These are phyloP conservation scores for Gymnocypris eckloni DNA, from an alignment of 2,797 vertebrate species.

Conservation along the genomic window DNA sequence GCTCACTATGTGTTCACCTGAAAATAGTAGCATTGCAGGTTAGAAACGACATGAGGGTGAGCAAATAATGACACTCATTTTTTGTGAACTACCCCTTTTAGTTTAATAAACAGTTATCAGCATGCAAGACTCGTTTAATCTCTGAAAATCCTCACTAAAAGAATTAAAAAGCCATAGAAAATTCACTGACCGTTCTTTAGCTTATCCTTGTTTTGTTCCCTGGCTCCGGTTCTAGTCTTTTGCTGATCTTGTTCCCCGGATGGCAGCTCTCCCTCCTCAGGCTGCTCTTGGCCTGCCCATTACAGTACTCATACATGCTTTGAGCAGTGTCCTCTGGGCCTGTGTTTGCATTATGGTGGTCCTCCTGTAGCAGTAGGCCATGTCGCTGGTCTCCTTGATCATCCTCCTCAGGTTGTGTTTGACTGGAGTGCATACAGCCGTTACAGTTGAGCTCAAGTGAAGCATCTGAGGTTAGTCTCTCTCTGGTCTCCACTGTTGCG, in stretches of 20 bases:
- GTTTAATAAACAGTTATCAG: not conserved
- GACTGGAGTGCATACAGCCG: constrained; percentile 74
- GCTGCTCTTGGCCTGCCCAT: constrained; percentile 62
- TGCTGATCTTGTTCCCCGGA: constrained; percentile 23
- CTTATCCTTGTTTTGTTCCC: constrained; percentile 65
- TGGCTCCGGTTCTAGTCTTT: constrained; percentile 50
- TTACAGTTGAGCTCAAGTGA: constrained; percentile 87
- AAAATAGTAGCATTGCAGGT: not conserved
- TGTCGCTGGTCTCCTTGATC: constrained; percentile 64
- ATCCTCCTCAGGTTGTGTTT: constrained; percentile 75
- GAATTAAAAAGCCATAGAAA: not conserved
- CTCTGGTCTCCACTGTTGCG: constrained; percentile 61
- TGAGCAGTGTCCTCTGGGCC: constrained; percentile 30
- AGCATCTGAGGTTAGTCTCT: constrained; percentile 72
- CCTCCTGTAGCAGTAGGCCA: constrained; percentile 70
- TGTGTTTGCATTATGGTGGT: constrained; percentile 79
- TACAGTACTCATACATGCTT: constrained; percentile 67
- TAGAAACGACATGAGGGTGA: not conserved
- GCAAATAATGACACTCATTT: not conserved
- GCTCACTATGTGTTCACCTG: not conserved
- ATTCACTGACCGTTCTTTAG: constrained; percentile 73
- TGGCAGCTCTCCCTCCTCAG: constrained; percentile 67
- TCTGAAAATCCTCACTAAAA: not conserved
- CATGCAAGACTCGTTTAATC: not conserved
- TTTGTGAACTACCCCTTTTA: not conserved